Conservation (phyloP, 2,888 invertebrate species). For the Tetanocera ferruginea region DNA sequence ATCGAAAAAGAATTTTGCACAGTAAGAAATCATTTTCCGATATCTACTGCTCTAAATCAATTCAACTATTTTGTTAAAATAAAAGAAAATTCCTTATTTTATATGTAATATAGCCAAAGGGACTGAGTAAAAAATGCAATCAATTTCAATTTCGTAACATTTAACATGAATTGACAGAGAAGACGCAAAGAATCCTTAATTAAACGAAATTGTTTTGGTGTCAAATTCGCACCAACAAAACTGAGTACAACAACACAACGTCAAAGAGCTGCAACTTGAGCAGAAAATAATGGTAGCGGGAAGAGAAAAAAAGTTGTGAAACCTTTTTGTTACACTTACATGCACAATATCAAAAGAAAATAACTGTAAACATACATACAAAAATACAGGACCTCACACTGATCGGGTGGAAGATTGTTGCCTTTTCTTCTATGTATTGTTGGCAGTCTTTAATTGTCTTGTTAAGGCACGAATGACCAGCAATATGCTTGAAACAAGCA, state of each 20-base stretch:
- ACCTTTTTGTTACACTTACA: slow-evolving; percentile 16
- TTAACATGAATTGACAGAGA: slow-evolving; percentile 18
- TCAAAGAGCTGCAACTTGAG: neutral
- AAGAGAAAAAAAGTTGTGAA: neutral
- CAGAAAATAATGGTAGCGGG: neutral
- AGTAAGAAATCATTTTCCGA: too few relatives aligned
- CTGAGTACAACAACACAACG: neutral
- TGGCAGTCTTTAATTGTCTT: slow-evolving; percentile 14
- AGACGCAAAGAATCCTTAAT: slow-evolving; percentile 29
- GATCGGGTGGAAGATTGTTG: neutral
- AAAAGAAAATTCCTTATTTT: too few relatives aligned
- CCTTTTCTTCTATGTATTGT: neutral
- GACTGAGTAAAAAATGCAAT: slow-evolving; percentile 16
- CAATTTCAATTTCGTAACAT: slow-evolving; percentile 29
- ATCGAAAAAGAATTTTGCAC: too few relatives aligned
- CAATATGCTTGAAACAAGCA: neutral
- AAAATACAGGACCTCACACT: neutral
- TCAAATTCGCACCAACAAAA: slow-evolving; percentile 18
- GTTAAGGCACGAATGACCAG: slow-evolving; percentile 19
- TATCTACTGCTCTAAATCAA: too few relatives aligned
- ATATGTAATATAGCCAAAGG: neutral
- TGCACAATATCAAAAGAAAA: slow-evolving; percentile 10
- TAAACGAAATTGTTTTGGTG: slow-evolving; percentile 35
- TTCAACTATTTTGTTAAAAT: too few relatives aligned
- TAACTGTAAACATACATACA: neutral